Conservation (phyloP, 2,888 invertebrate species). For the Melieria picta region DNA sequence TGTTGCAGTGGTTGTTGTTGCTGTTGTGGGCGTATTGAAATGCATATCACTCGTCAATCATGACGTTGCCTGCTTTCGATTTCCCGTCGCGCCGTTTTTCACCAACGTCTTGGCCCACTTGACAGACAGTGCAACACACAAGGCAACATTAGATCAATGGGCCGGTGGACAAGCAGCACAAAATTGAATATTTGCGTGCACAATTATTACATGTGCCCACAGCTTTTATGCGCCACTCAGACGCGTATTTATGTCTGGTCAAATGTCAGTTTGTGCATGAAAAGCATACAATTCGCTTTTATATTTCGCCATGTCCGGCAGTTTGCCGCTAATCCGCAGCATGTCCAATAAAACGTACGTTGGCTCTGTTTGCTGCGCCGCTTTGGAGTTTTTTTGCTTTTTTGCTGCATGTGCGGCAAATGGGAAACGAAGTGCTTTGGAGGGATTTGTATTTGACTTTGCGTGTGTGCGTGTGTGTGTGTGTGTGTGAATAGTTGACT, state of each 20-base stretch:
- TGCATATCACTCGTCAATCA: too few species aligned
- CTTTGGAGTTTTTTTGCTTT: background rate
- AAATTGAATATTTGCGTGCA: slow-evolving; percentile 8
- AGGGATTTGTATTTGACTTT: too few species aligned
- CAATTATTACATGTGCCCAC: background rate
- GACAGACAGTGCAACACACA: background rate
- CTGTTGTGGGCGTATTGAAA: too few species aligned
- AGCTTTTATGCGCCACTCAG: background rate
- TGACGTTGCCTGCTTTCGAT: too few species aligned
- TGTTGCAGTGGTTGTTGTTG: too few species aligned
- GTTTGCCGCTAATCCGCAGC: background rate
- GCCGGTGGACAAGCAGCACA: background rate
- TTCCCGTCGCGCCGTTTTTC: too few species aligned
- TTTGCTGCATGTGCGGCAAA: background rate
- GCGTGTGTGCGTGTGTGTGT: too few species aligned
- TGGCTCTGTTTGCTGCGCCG: slow-evolving; percentile 15
- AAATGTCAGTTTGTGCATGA: slow-evolving; percentile 33
- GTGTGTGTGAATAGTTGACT: too few species aligned
- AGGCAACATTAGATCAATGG: background rate
- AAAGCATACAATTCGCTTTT: background rate
- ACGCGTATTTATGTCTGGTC: background rate
- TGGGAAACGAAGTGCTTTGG: too few species aligned
- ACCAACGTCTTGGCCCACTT: too few species aligned
- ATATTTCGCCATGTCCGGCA: background rate
- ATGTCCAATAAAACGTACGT: slow-evolving; percentile 24